These are phyloP conservation scores for Drosophila rufa DNA, from an alignment of 1,140 invertebrate genomes.

Conservation along the genomic window DNA sequence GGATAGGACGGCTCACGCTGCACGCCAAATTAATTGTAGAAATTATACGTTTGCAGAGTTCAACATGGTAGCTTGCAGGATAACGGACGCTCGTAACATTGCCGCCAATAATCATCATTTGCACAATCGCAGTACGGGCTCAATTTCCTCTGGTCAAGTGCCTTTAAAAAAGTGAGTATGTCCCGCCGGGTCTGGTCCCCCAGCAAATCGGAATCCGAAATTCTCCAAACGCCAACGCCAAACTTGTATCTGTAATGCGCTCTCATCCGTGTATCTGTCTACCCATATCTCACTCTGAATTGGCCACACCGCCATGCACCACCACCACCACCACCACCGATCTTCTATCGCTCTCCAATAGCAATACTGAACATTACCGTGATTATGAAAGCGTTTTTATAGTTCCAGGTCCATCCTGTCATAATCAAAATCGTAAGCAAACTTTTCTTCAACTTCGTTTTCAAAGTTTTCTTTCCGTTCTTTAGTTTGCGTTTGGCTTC, in stretches of 20 bases:
- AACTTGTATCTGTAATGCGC: slow-evolving; percentile 19
- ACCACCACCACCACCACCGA: slow-evolving; percentile 27
- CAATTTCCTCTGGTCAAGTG: slow-evolving; percentile 94
- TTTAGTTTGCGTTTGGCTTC: slow-evolving; percentile 19
- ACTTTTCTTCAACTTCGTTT: slow-evolving; percentile 40
- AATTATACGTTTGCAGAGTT: slow-evolving; percentile 94
- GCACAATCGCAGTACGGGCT: slow-evolving; percentile 85
- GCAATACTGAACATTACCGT: slow-evolving; percentile 88
- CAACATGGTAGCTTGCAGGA: slow-evolving; percentile 98
- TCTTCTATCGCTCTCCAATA: slow-evolving; percentile 50
- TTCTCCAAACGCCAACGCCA: not conserved
- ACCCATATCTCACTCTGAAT: slow-evolving; percentile 53
- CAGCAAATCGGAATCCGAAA: not conserved
- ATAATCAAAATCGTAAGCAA: slow-evolving; percentile 85
- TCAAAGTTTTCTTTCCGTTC: slow-evolving; percentile 22
- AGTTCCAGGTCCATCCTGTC: slow-evolving; percentile 89
- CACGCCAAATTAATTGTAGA: slow-evolving; percentile 88
- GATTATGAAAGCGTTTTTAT: slow-evolving; percentile 92
- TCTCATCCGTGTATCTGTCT: slow-evolving; percentile 37
- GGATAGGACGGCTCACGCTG: slow-evolving; percentile 85
- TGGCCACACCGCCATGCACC: slow-evolving; percentile 53
- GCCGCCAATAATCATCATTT: slow-evolving; percentile 88
- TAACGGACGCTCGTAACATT: slow-evolving; percentile 95
- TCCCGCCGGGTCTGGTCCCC: too few relatives aligned
- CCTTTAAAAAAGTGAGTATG: slow-evolving; percentile 97